Evolutionary conservation across 2,113 vertebrate species (phyloP).

Genomic region (Scortum barcoo): DNA sequence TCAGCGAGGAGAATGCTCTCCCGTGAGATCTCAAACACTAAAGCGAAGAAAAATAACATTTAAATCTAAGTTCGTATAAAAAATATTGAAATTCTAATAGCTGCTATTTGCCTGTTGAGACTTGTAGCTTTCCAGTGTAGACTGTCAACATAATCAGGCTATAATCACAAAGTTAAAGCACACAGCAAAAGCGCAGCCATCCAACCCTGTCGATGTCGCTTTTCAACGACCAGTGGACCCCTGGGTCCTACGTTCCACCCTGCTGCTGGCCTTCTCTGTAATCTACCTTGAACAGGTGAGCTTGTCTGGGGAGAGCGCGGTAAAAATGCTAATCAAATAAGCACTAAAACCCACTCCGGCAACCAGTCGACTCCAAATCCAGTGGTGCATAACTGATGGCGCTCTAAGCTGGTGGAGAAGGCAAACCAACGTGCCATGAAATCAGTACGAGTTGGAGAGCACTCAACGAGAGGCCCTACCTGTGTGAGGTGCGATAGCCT

Average conservation of each 20-base stretch:
- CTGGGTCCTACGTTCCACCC: slow-evolving; percentile 44
- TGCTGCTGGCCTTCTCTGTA: slow-evolving; percentile 45
- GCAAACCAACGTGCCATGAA: slow-evolving; percentile 72
- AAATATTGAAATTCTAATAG: slow-evolving; percentile 15
- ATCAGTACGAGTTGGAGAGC: slow-evolving; percentile 72
- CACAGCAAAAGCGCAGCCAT: slow-evolving; percentile 1
- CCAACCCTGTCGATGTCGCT: neutral
- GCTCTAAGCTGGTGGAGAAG: slow-evolving; percentile 69
- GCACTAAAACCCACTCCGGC: slow-evolving; percentile 62
- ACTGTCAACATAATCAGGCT: slow-evolving; percentile 32
- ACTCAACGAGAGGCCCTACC: slow-evolving; percentile 65
- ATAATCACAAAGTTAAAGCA: slow-evolving; percentile 48
- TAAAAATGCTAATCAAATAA: slow-evolving; percentile 73
- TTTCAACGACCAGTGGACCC: slow-evolving; percentile 39
- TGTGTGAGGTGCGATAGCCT: slow-evolving; percentile 71
- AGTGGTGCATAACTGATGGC: slow-evolving; percentile 75
- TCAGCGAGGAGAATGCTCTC: slow-evolving; percentile 31
- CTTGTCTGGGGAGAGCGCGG: slow-evolving; percentile 39
- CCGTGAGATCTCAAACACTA: slow-evolving; percentile 38
- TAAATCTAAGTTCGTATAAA: slow-evolving; percentile 11
- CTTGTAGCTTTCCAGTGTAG: neutral
- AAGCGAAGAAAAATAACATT: slow-evolving; percentile 31
- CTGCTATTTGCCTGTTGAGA: slow-evolving; percentile 35
- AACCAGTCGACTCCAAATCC: slow-evolving; percentile 61
- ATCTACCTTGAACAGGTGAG: slow-evolving; percentile 75